Evolutionary conservation across 2,888 invertebrate genomes (phyloP).

Genomic region (Melanostoma scalare): DNA sequence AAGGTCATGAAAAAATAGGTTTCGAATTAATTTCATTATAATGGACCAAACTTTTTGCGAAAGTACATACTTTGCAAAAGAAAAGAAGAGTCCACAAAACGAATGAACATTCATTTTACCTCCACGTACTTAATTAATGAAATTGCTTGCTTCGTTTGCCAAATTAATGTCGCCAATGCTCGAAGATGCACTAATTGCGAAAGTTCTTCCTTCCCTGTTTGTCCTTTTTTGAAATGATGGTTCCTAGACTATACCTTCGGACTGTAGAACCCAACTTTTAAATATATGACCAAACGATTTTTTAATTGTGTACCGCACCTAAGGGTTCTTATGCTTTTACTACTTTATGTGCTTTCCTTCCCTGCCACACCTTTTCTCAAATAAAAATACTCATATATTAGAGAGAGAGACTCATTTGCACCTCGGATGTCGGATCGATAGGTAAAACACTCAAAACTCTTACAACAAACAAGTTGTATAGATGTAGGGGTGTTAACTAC

Average conservation of each 20-base stretch:
- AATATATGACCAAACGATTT: background rate
- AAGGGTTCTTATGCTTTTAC: constrained; percentile 11
- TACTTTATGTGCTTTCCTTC: background rate
- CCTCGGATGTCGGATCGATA: constrained; percentile 19
- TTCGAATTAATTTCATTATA: constrained; percentile 54
- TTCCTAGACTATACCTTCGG: background rate
- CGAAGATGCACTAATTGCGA: constrained; percentile 52
- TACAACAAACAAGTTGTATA: background rate
- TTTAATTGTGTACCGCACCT: constrained; percentile 15
- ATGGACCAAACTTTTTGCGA: constrained; percentile 20
- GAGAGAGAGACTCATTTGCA: constrained; percentile 5
- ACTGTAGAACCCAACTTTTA: background rate
- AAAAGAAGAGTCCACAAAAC: background rate
- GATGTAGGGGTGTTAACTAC: background rate
- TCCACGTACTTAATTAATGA: constrained; percentile 44
- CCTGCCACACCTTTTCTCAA: constrained; percentile 34
- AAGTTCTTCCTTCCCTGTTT: constrained; percentile 24
- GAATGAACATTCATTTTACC: background rate
- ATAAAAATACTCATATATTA: constrained; percentile 13
- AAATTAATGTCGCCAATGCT: constrained; percentile 42
- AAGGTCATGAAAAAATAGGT: constrained; percentile 12
- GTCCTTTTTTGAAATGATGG: constrained; percentile 4
- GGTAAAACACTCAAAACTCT: background rate
- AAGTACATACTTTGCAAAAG: constrained; percentile 5
- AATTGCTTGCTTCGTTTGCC: constrained; percentile 36